Base-by-base conservation (phyloP, 1,140 invertebrate genomes). In the Orchesella cincta region DNA sequence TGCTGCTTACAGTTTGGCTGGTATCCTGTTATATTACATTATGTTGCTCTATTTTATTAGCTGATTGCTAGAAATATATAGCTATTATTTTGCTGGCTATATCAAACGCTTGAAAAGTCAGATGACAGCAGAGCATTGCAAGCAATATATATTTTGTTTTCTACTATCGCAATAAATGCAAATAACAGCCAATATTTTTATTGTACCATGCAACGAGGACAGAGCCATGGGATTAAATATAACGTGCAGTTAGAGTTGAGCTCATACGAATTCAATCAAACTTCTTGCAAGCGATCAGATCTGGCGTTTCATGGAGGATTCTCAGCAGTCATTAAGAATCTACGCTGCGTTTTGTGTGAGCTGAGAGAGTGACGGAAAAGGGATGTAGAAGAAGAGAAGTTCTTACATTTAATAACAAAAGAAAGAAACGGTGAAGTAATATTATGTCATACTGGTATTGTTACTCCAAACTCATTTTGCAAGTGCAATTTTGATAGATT, bases 61-160 rank as follows among this genome's bases (percentile, higher is more conserved):
- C n/a, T n/a, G n/a, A n/a, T n/a, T n/a, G n/a, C n/a, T n/a, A n/a
- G n/a, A n/a, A n/a, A n/a, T n/a, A n/a, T n/a, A n/a, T n/a, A n/a
- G n/a, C n/a, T n/a, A n/a, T n/a, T n/a, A n/a, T n/a, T n/a, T n/a
- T n/a, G n/a, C n/a, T n/a, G n/a, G n/a, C n/a, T n/a, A n/a, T n/a
- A n/a, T n/a, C n/a, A n/a, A n/a, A n/a, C n/a, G n/a, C n/a, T n/a
- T n/a, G n/a, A n/a, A n/a, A 46, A 46, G 39, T 57, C 23, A 14
- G 52, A 57, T n/a, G 52, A 57, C 52, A 57, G 52, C 52, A 57
- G 52, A 57, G 52, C 52, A 57, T 23, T 57, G 52, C 52, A 57
- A 57, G 52, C 52, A 57, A 57, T 57, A 57, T 57, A 57, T 14
- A 57, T 26, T 57, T 57, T 57, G 39, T 46, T 57, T 26, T 57